Evolutionary conservation across 2,888 invertebrate genomes (phyloP).

Genomic region (Malacosoma neustria): DNA sequence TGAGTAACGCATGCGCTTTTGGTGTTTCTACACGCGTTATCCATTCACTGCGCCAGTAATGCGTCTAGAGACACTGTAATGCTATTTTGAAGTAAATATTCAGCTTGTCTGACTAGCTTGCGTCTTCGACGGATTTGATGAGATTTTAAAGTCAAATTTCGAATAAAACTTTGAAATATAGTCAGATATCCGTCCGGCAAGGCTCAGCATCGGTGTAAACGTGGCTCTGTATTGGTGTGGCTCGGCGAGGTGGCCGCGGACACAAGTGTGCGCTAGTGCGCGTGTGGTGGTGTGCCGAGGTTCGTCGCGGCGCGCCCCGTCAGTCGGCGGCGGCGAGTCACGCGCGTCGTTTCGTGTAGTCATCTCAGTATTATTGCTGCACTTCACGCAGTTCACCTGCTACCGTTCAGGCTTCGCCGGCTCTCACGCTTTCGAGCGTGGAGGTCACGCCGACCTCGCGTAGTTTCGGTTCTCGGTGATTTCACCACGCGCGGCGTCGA

Average conservation of each 20-base stretch:
- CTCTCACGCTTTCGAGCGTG: conserved; percentile 65
- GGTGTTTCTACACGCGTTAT: conserved; percentile 42
- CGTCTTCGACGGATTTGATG: conserved; percentile 40
- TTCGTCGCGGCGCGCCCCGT: conserved; percentile 65
- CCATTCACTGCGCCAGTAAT: conserved; percentile 66
- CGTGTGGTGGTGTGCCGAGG: conserved; percentile 55
- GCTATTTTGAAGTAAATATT: conserved; percentile 54
- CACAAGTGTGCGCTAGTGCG: conserved; percentile 54
- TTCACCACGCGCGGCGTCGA: conserved; percentile 34
- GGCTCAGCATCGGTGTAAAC: conserved; percentile 29
- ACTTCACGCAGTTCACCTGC: conserved; percentile 51
- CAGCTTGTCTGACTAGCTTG: conserved; percentile 36
- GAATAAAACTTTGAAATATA: conserved; percentile 64
- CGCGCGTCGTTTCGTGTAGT: conserved; percentile 64
- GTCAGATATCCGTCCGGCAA: conserved; percentile 36
- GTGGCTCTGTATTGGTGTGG: conserved; percentile 20
- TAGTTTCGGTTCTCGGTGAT: conserved; percentile 43
- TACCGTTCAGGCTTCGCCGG: conserved; percentile 52
- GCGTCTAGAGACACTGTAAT: conserved; percentile 34
- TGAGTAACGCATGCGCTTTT: conserved; percentile 63
- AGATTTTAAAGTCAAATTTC: conserved; percentile 69
- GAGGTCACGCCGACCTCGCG: conserved; percentile 54
- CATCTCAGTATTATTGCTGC: conserved; percentile 41
- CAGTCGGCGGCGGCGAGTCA: conserved; percentile 72
- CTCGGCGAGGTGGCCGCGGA: conserved; percentile 22